Evolutionary conservation across 2,113 vertebrate species (phyloP).

Genomic region (Martes martes): DNA sequence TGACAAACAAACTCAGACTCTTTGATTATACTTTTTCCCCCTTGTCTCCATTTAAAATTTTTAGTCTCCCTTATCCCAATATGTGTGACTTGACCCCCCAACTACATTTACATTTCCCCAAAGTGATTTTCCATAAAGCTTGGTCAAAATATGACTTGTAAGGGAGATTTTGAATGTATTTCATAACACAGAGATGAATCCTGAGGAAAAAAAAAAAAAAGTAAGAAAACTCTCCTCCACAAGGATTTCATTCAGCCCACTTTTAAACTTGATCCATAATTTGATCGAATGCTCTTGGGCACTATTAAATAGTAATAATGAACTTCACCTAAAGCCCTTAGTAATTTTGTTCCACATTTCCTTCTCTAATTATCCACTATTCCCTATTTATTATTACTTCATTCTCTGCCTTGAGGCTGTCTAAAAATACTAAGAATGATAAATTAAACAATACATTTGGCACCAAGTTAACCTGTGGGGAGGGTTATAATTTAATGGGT

Average conservation of each 20-base stretch:
- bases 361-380: constrained; percentile 88
- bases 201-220: constrained; percentile 61
- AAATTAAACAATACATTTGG: constrained; percentile 89
- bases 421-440: constrained; percentile 89
- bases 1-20: not conserved
- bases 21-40: not conserved
- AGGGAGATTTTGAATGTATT: not conserved
- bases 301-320: constrained; percentile 90
- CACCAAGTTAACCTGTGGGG: constrained; percentile 85
- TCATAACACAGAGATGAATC: constrained; percentile 49
- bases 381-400: constrained; percentile 90
- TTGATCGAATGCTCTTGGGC: constrained; percentile 87
- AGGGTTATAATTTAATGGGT: constrained; percentile 87
- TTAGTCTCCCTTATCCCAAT: not conserved
- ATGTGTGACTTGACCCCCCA: not conserved
- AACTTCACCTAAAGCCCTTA: constrained; percentile 90
- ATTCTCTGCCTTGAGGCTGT: constrained; percentile 85
- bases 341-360: constrained; percentile 89
- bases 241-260: constrained; percentile 80
- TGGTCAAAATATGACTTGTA: not conserved
- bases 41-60: not conserved
- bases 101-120: not conserved
- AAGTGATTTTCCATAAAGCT: not conserved
- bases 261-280: constrained; percentile 86
- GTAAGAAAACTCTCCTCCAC: constrained; percentile 67